Conservation (phyloP, 2,888 invertebrate species). For the Cheilosia vulpina region DNA sequence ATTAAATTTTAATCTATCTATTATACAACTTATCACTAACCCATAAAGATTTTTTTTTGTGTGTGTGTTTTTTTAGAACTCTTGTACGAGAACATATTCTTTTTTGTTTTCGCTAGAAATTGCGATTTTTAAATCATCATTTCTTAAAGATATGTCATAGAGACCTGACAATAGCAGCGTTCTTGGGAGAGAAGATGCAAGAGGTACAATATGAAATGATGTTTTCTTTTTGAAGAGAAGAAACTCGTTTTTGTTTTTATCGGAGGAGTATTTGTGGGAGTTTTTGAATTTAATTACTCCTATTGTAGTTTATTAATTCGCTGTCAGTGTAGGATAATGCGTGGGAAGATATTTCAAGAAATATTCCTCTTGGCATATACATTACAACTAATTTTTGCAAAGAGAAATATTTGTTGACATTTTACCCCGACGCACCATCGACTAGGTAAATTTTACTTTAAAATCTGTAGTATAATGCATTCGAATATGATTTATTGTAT, state of each 20-base stretch:
- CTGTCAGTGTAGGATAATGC: constrained; percentile 3
- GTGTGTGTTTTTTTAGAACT: constrained; percentile 35
- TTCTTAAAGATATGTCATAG: constrained; percentile 68
- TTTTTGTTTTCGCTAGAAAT: constrained; percentile 51
- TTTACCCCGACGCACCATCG: constrained; percentile 19
- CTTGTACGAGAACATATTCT: not conserved
- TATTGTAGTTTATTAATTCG: constrained; percentile 34
- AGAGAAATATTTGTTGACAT: constrained; percentile 32
- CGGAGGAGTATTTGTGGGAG: constrained; percentile 14
- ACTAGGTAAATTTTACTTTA: constrained; percentile 20
- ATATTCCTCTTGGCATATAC: not conserved
- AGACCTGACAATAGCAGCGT: constrained; percentile 47
- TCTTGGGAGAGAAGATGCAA: constrained; percentile 31
- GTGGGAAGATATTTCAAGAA: not conserved
- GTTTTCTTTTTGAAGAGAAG: constrained; percentile 19
- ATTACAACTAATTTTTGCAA: not conserved
- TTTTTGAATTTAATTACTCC: constrained; percentile 4
- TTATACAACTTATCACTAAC: constrained; percentile 75
- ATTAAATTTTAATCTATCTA: constrained; percentile 69
- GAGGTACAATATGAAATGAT: constrained; percentile 37
- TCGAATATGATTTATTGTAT: constrained; percentile 35
- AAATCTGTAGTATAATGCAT: constrained; percentile 32
- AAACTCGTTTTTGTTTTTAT: constrained; percentile 27
- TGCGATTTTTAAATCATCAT: constrained; percentile 35
- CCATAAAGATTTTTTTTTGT: constrained; percentile 65